Conservation (phyloP, 92 coral and sea anemone genomes). For the Zoanthus solanderi region DNA sequence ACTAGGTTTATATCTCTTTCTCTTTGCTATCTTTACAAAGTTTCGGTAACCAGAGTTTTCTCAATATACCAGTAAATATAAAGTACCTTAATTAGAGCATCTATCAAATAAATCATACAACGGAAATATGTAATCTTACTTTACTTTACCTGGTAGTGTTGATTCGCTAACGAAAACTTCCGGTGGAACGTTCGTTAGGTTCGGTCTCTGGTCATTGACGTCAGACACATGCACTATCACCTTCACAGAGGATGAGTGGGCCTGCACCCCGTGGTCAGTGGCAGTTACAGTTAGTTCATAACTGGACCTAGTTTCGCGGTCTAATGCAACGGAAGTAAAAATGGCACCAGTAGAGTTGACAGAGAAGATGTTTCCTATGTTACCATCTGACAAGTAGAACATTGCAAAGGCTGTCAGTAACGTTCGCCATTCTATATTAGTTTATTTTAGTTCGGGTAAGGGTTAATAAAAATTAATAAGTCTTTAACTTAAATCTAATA, state of each 20-base stretch:
- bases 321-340: conserved; percentile 61
- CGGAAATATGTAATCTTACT: background rate
- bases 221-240: conserved; percentile 70
- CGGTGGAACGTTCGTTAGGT: conserved; percentile 65
- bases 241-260: conserved; percentile 40
- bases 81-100: background rate
- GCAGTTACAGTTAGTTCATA: conserved; percentile 77
- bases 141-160: conserved; percentile 61
- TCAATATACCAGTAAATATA: background rate
- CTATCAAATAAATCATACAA: background rate
- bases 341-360: conserved; percentile 74
- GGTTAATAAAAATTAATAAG: too few relatives aligned
- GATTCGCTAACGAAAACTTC: conserved; percentile 68
- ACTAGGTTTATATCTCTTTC: too few relatives aligned
- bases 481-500: too few relatives aligned
- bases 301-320: conserved; percentile 64
- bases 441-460: too few relatives aligned
- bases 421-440: too few relatives aligned
- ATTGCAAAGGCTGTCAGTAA: background rate
- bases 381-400: conserved; percentile 56
- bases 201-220: conserved; percentile 74
- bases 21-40: too few relatives aligned
- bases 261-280: conserved; percentile 62
- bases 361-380: conserved; percentile 56
- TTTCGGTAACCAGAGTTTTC: too few relatives aligned